A percentile compares a stretch with the other conserved stretches of the same genome.
Conservation (phyloP, 2,797 vertebrate genomes). For the Molossus molossus region DNA sequence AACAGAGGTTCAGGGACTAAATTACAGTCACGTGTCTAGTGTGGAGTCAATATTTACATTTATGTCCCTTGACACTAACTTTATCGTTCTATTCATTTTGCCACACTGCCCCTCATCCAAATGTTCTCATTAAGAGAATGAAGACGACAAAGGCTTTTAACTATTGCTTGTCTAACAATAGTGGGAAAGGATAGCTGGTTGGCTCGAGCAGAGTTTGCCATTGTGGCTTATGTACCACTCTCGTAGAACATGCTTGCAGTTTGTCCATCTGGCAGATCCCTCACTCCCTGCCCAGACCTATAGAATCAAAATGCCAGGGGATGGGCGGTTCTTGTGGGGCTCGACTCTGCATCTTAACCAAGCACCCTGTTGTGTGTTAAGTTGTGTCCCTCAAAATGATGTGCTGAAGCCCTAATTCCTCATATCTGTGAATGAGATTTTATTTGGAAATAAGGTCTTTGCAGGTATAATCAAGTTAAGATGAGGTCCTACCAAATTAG, state of each 20-base stretch:
- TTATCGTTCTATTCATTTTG: background rate
- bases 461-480: background rate
- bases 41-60: background rate
- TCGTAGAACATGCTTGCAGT: background rate
- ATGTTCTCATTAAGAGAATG: constrained; percentile 30
- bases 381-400: background rate
- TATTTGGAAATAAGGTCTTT: constrained; percentile 15
- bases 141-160: background rate
- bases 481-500: background rate
- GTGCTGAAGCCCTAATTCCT: background rate
- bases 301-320: background rate
- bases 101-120: background rate
- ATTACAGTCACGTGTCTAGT: background rate
- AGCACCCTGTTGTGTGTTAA: background rate
- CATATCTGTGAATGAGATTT: background rate
- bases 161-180: background rate
- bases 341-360: background rate
- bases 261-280: background rate
- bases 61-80: background rate
- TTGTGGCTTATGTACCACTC: background rate
- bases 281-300: background rate
- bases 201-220: background rate
- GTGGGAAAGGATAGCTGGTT: background rate
- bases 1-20: background rate
- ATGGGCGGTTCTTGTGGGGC: background rate